These are phyloP conservation scores for Mesoclemmys tuberculata DNA, from an alignment of 2,113 vertebrate genomes.

Conservation along the genomic window DNA sequence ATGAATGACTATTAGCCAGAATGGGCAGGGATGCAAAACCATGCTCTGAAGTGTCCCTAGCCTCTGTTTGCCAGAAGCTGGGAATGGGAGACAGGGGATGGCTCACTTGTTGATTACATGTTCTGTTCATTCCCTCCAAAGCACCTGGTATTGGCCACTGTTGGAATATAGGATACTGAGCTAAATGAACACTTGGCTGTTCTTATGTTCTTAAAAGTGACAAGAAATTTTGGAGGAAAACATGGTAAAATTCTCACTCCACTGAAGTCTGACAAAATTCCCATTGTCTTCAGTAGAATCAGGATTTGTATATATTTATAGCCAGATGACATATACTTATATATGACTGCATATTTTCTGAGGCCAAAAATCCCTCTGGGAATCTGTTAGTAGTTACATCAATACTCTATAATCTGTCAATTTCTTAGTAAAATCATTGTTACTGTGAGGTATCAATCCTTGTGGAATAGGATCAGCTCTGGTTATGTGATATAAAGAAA, in stretches of 20 bases:
- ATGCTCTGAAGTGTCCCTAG: too few species aligned
- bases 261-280: background rate
- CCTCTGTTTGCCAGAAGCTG: too few species aligned
- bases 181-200: too few species aligned
- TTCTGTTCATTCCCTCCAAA: too few species aligned
- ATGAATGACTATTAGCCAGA: too few species aligned
- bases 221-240: background rate
- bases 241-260: background rate
- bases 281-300: rapidly evolving
- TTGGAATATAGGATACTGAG: too few species aligned
- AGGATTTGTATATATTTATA: slow-evolving; percentile 10
- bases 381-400: background rate
- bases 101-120: too few species aligned
- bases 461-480: rapidly evolving
- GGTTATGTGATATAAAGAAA: background rate
- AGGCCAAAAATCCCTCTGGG: background rate
- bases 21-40: too few species aligned
- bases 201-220: background rate
- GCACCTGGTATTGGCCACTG: too few species aligned
- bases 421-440: background rate
- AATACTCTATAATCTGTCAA: background rate
- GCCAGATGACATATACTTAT: background rate
- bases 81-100: too few species aligned
- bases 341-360: background rate
- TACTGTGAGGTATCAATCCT: rapidly evolving